Evolutionary conservation across 2,888 invertebrate genomes (phyloP).

Genomic region (Coleophora deauratella): DNA sequence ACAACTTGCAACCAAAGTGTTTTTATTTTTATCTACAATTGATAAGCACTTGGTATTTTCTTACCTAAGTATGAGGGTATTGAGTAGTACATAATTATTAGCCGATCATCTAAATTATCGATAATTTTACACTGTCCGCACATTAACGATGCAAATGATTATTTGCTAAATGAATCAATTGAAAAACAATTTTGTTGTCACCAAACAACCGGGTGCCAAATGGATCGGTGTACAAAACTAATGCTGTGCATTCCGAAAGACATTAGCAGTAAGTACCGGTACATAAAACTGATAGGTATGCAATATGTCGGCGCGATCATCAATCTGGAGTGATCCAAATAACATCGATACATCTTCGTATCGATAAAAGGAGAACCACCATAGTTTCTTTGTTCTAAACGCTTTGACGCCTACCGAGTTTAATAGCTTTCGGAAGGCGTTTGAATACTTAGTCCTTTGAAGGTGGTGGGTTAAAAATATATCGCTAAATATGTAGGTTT

Average conservation of each 20-base stretch:
- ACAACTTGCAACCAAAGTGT: no score
- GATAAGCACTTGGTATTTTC: no score
- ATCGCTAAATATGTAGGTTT: no score
- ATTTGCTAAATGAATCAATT: constrained; percentile 31
- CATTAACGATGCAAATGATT: no score
- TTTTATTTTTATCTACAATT: no score
- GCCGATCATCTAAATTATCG: no score
- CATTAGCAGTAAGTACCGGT: constrained; percentile 62
- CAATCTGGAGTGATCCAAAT: constrained; percentile 47
- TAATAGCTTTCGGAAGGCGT: constrained; percentile 15
- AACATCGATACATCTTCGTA: constrained; percentile 29
- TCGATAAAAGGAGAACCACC: constrained; percentile 30
- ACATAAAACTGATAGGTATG: constrained; percentile 69
- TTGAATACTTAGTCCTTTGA: no score
- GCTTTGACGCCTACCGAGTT: constrained; percentile 20
- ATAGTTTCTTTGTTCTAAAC: constrained; percentile 26
- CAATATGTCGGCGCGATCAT: constrained; percentile 56
- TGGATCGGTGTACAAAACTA: constrained; percentile 44
- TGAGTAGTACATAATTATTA: neutral
- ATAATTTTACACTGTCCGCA: no score
- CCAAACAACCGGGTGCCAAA: constrained; percentile 26
- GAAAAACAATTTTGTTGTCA: constrained; percentile 42
- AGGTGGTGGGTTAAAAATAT: no score
- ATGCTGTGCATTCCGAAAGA: constrained; percentile 55
- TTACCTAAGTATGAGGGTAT: no score